Base-by-base conservation (phyloP, 2,888 invertebrate species). In the Unio delphinus region DNA sequence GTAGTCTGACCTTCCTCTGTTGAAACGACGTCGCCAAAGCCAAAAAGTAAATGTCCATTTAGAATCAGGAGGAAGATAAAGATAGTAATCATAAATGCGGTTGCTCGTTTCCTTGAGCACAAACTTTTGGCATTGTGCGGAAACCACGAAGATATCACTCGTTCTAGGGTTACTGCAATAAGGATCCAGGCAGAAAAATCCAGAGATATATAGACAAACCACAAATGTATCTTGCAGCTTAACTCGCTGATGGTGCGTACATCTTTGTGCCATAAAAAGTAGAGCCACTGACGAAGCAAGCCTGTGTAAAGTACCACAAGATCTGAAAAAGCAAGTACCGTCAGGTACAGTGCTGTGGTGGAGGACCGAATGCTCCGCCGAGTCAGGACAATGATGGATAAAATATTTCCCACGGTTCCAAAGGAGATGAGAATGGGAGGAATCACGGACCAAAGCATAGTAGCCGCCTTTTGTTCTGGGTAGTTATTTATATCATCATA, bases 181-280 rank as follows among this genome's bases (percentile, higher is more conserved):
- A 87, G 74, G 23, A 87, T 80, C 87, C 87, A 87, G 0, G 83
- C 83, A 8, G 86, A 84, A 45, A 81, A 78, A 66, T 86, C 81
- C 1, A 84, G 71, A 7, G 82, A 77, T 30, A 75, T 74, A 63
- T 87, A 86, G 8, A 85, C 81, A 28, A 84, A 56, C 75, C 81
- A 84, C 1, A 77, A 67, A 70, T 86, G 80, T 5, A 84, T 61
- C 70, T 85, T 82, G 63, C 85, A 85, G 1, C 69, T 70, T 6
- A 70, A 65, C 18, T 61, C 61, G 34, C 73, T 76, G 4, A 70
- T 11, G 17, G 74, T 23, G 15, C 86, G 76, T 57, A 86, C 68
- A 61, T 86, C 86, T 18, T 70, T 62, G 0, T 76, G 72, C 60
- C 71, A 67, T n/a, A 78, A 65, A 54, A 69, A 70, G 8, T 64